Evolutionary conservation across 1,140 invertebrate genomes (phyloP), one percentile per base, ranked within the genome.

Genomic region (Gonioctena quinquepunctata): DNA sequence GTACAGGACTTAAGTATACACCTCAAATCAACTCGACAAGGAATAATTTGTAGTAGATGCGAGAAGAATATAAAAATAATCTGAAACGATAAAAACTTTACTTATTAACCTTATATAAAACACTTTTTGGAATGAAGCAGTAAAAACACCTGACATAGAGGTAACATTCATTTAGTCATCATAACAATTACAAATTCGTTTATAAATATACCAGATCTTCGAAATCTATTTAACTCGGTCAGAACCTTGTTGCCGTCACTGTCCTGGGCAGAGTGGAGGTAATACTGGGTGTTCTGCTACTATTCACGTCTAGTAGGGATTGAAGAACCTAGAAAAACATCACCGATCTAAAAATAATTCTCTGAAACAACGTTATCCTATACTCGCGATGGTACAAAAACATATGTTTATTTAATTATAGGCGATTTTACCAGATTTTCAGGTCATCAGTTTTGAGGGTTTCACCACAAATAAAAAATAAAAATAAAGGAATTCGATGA

Each of bases 191-290:
- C 52, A 42, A 22, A 63, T 69, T 72, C 64, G 66, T 68, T 75
- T 77, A 78, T 72, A 77, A 78, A 71, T 80, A 78, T 68, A 76
- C 71, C 69, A 79, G 67, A 65, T 76, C 76, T 70, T 73, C 67
- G 19, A 21, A 68, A 52, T 71, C 50, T 69, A 73, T 63, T 81
- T 81, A 78, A 78, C 67, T 78, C 74, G 82, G 82, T 83, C 82
- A 83, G 76, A 83, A 83, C 18, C 82, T 73, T 60, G 82, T 83
- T 50, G 82, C 82, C 4, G 81, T 81, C 6, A 81, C 78, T 61
- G 78, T 75, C 64, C 81, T 70, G 7, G 82, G 82, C 66, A 79
- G 75, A 33, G 78, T 81, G 21, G 79, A 77, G 1, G 75, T 79
- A 21, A 81, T 75, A 16, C 74, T 77, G 26, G 80, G 75, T 13